These are phyloP conservation scores for Leuciscus waleckii DNA, from an alignment of 2,797 vertebrate species.

Conservation along the genomic window DNA sequence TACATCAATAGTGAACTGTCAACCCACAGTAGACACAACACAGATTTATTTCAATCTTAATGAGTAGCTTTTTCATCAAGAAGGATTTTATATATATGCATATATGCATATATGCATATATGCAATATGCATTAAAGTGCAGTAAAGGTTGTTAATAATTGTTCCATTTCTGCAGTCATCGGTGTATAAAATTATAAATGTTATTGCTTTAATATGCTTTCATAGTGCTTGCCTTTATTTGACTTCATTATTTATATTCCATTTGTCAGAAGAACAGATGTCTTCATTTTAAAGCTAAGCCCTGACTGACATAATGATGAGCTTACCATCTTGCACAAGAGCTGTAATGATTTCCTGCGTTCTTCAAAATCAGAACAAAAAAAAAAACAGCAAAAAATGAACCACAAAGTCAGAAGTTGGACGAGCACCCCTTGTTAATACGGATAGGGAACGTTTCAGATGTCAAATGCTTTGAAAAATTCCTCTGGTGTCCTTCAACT, in stretches of 20 bases:
- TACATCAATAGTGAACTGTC: conserved; percentile 48
- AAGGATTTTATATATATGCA: conserved; percentile 70
- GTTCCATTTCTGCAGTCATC: not conserved
- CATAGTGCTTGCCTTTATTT: conserved; percentile 19
- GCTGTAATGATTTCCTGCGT: conserved; percentile 31
- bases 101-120: too few relatives aligned
- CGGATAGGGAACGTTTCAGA: conserved; percentile 22
- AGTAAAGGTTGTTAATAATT: not conserved
- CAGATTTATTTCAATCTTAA: conserved; percentile 92
- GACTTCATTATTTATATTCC: conserved; percentile 24
- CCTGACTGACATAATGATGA: conserved; percentile 38
- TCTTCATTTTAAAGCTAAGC: conserved; percentile 33
- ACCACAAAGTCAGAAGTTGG: not conserved
- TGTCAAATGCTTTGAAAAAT: conserved; percentile 14
- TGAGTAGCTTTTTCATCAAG: conserved; percentile 85
- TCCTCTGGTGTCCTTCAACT: conserved; percentile 23
- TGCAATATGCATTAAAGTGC: not conserved
- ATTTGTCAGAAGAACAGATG: conserved; percentile 38
- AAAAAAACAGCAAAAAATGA: not conserved
- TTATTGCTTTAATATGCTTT: not conserved
- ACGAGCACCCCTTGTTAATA: conserved; percentile 14
- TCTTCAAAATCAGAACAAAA: conserved; percentile 14
- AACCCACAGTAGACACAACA: conserved; percentile 88
- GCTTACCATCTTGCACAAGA: conserved; percentile 28
- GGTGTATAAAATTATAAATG: conserved; percentile 6